Evolutionary conservation across 1,140 invertebrate species (phyloP).

Genomic region (Whitmania pigra): DNA sequence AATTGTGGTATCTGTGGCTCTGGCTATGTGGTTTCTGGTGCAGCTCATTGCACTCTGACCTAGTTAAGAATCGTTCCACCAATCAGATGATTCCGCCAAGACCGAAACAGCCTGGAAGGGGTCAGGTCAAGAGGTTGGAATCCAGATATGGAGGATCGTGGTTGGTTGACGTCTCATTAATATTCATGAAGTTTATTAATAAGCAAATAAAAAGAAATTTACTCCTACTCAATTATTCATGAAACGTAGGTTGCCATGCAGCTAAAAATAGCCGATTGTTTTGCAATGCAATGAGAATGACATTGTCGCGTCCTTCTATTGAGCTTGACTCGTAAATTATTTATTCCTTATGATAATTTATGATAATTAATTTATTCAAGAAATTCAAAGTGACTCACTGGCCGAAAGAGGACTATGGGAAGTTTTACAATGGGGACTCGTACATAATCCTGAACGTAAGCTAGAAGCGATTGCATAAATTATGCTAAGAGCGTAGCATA

Average conservation of each 20-base stretch:
- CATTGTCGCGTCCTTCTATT: too few relatives aligned
- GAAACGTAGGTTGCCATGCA: too few relatives aligned
- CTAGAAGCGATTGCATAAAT: neutral
- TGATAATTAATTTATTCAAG: slow-evolving; percentile 1
- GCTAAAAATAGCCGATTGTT: too few relatives aligned
- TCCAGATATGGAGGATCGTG: slow-evolving; percentile 45
- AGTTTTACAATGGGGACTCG: slow-evolving; percentile 75
- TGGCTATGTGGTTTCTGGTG: too few relatives aligned
- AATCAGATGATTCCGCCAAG: slow-evolving; percentile 35
- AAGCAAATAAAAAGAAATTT: neutral
- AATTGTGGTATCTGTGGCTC: neutral
- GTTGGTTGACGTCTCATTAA: slow-evolving; percentile 27
- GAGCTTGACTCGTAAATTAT: too few relatives aligned
- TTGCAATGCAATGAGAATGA: too few relatives aligned
- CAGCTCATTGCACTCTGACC: too few relatives aligned
- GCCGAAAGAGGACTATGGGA: slow-evolving; percentile 56
- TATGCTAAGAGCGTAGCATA: neutral
- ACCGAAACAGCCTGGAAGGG: slow-evolving; percentile 40
- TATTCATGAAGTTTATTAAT: neutral
- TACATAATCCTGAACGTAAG: slow-evolving; percentile 73
- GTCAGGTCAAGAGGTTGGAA: slow-evolving; percentile 38
- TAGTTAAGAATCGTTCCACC: too few relatives aligned
- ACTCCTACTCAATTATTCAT: too few relatives aligned
- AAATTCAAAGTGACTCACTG: slow-evolving; percentile 25
- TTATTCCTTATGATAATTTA: too few relatives aligned